phyloP scores from a whole-genome alignment of 2,797 vertebrate genomes.

The Podargus strigoides region DNA sequence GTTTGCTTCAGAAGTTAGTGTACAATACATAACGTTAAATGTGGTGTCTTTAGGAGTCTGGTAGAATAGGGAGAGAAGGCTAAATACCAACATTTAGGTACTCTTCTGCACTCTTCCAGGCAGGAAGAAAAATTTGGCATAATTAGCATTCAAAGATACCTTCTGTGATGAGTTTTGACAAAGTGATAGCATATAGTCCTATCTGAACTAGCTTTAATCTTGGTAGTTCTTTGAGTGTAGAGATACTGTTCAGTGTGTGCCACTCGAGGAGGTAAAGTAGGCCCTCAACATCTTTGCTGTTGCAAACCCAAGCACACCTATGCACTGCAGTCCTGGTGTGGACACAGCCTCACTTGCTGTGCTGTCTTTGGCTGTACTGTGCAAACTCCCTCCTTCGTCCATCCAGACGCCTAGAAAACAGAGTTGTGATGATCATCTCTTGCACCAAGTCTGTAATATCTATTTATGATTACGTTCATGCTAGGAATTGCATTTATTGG shows the following conservation, averaged over 20 bases:
- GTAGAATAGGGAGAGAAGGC: not conserved
- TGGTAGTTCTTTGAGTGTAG: rapidly evolving
- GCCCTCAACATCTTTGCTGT: not conserved
- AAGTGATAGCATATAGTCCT: not conserved
- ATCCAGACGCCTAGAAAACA: not conserved
- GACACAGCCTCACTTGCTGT: not conserved
- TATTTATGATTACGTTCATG: rapidly evolving
- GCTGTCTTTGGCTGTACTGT: not conserved
- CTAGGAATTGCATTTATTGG: not conserved
- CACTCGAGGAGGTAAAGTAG: not conserved
- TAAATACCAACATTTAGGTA: not conserved
- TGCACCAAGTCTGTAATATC: not conserved
- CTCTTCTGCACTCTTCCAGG: not conserved
- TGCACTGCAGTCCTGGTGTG: not conserved
- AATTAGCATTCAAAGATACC: not conserved
- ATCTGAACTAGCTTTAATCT: not conserved
- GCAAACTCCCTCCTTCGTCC: not conserved
- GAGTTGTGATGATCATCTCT: not conserved
- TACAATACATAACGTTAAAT: not conserved
- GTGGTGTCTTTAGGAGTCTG: not conserved
- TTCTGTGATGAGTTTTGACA: not conserved
- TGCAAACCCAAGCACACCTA: not conserved
- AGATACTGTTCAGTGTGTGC: rapidly evolving
- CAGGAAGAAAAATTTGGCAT: not conserved
- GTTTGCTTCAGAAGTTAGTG: not conserved